These are phyloP conservation scores for Euzophera pinguis DNA, from an alignment of 2,888 invertebrate genomes.

Conservation along the genomic window DNA sequence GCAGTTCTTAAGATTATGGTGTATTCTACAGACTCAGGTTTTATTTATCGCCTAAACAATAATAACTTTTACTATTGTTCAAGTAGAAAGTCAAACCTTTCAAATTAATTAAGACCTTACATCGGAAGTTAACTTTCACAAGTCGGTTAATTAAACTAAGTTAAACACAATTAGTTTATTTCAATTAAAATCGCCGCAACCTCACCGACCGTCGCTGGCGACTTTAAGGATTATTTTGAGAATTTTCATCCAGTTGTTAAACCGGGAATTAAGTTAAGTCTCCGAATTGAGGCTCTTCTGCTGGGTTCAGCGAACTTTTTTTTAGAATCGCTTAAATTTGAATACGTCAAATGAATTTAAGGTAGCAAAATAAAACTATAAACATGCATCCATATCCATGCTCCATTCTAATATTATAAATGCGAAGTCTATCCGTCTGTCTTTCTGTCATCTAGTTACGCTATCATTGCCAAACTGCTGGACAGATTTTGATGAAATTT, in stretches of 20 bases:
- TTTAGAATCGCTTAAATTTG: not conserved
- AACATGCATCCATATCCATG: too few relatives aligned
- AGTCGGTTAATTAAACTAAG: conserved; percentile 48
- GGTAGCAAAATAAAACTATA: not conserved
- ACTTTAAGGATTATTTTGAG: conserved; percentile 10
- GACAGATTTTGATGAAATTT: too few relatives aligned
- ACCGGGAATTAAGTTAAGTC: not conserved
- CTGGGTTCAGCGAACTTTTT: conserved; percentile 3
- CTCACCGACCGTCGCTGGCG: conserved; percentile 8
- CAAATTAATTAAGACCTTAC: conserved; percentile 44
- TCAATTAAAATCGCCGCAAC: conserved; percentile 26
- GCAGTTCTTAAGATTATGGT: too few relatives aligned
- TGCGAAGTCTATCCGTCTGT: too few relatives aligned
- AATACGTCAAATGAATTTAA: not conserved
- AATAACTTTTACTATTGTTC: too few relatives aligned
- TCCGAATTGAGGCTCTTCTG: not conserved
- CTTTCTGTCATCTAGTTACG: too few relatives aligned
- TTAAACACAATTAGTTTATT: conserved; percentile 43
- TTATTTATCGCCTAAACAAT: not conserved
- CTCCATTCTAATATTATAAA: too few relatives aligned
- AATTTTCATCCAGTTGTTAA: conserved; percentile 5
- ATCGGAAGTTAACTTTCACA: conserved; percentile 43
- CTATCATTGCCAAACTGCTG: too few relatives aligned
- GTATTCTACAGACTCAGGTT: too few relatives aligned
- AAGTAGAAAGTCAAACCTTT: conserved; percentile 28